phyloP scores from a whole-genome alignment of 64 coral and sea anemone species.

The Porites lutea region DNA sequence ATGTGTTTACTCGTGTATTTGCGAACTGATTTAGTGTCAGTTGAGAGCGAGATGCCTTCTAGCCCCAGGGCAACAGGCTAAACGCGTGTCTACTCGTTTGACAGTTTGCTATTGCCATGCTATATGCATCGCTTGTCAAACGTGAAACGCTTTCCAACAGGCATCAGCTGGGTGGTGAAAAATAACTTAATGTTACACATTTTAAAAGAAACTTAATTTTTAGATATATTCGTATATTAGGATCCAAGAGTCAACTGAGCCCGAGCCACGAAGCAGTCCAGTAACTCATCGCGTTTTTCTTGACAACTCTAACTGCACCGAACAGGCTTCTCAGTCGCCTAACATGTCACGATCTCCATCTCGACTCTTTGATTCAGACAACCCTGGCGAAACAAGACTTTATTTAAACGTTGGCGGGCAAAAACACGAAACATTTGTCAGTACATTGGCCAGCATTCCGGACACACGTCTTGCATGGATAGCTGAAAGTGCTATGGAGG shows the following conservation, averaged over 20 bases:
- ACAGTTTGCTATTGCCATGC: not conserved
- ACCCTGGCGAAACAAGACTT: conserved; percentile 86
- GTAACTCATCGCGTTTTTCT: too few relatives aligned
- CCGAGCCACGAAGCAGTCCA: not conserved
- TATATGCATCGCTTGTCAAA: not conserved
- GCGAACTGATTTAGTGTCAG: conserved; percentile 21
- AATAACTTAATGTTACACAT: not conserved
- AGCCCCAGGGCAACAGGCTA: conserved; percentile 19
- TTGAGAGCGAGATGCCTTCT: conserved; percentile 12
- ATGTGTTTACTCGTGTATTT: not conserved
- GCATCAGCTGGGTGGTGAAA: not conserved
- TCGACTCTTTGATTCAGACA: conserved; percentile 87
- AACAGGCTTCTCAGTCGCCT: not conserved
- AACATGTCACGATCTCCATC: conserved; percentile 88
- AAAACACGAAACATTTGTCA: conserved; percentile 96
- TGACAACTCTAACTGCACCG: not conserved
- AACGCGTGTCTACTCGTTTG: not conserved
- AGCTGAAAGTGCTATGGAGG: conserved; percentile 78
- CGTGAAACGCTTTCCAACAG: not conserved
- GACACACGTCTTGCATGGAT: conserved; percentile 92
- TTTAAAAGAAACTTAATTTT: not conserved
- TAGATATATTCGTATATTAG: conserved; percentile 22
- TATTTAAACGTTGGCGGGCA: conserved; percentile 92
- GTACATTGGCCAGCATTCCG: conserved; percentile 82
- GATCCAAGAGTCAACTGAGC: not conserved